Evolutionary conservation across 2,113 vertebrate genomes (phyloP).

Genomic region (Gracilinanus agilis): DNA sequence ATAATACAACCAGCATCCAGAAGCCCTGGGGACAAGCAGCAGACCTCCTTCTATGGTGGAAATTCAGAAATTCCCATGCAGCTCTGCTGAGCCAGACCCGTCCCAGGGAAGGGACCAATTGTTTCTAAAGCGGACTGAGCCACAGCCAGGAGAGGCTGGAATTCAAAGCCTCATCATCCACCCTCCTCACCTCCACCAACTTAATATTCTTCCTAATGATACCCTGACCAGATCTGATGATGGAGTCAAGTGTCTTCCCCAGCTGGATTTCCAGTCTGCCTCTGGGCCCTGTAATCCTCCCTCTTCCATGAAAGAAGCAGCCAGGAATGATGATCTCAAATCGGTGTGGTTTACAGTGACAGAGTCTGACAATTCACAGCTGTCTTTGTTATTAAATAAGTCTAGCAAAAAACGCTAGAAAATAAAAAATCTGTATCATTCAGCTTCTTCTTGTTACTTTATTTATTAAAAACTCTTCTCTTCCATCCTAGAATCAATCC

Average conservation of each 20-base stretch:
- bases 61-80: neutral
- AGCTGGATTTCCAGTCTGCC: neutral
- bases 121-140: constrained; percentile 56
- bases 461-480: no score
- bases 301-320: constrained; percentile 30
- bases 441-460: constrained; percentile 36
- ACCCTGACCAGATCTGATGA: neutral
- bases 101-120: constrained; percentile 55
- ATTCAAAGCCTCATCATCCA: neutral
- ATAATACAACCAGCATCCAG: constrained; percentile 12
- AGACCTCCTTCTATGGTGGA: neutral
- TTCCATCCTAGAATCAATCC: no score
- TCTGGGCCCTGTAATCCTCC: neutral
- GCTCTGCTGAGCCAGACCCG: constrained; percentile 73
- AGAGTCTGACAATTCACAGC: constrained; percentile 48
- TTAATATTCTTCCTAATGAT: neutral
- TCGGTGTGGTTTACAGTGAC: constrained; percentile 66
- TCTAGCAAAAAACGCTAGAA: constrained; percentile 79
- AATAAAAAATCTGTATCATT: constrained; percentile 60
- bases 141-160: constrained; percentile 20
- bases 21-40: neutral
- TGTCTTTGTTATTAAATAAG: constrained; percentile 76
- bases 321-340: constrained; percentile 47
- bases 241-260: neutral
- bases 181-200: neutral